phyloP scores from a whole-genome alignment of 2,888 invertebrate species.

The Yponomeuta evonymella region DNA sequence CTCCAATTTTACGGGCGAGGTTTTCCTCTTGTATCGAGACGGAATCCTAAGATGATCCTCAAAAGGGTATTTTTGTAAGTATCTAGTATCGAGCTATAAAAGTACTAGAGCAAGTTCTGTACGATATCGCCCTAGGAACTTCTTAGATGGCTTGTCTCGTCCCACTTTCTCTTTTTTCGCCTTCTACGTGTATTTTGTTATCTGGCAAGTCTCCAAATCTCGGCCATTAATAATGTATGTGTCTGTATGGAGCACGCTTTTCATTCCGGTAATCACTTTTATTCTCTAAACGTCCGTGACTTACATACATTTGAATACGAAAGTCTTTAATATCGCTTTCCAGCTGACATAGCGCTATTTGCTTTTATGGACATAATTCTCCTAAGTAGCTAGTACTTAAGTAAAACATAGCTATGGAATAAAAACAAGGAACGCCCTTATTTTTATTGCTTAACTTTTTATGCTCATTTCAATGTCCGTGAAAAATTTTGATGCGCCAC shows the following conservation, averaged over 20 bases:
- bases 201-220: neutral
- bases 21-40: neutral
- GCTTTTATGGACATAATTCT: no score
- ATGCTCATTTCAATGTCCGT: neutral
- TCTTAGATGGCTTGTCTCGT: neutral
- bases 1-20: neutral
- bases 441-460: no score
- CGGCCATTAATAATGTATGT: conserved; percentile 6
- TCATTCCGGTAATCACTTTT: conserved; percentile 3
- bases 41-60: neutral
- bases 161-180: conserved; percentile 1
- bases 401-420: no score
- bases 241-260: conserved; percentile 2
- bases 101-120: neutral
- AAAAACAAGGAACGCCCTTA: no score
- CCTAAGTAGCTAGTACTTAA: neutral
- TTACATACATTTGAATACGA: neutral
- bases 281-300: conserved; percentile 7
- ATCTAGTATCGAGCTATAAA: neutral
- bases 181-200: neutral
- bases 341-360: neutral
- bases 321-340: neutral
- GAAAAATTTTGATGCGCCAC: neutral
- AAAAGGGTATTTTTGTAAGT: neutral
- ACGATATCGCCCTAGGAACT: neutral